Base-by-base conservation (phyloP, 1,140 invertebrate genomes). In the Leptinotarsa defecta region DNA sequence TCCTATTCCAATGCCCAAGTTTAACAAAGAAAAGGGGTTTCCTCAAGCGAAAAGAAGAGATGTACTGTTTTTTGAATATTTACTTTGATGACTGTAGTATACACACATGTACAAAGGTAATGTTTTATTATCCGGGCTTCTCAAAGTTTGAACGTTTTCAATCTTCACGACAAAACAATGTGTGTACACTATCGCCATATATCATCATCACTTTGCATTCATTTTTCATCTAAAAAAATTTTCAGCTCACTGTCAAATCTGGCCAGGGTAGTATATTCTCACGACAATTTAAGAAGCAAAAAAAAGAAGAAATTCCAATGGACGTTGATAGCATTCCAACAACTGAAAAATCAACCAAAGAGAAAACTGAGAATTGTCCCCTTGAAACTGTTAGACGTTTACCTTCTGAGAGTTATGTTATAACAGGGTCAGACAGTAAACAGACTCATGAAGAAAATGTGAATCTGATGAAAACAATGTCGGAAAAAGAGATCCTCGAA, bases 401-500 rank as follows among this genome's bases (percentile, higher is more conserved):
- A 81, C 83, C 75, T 72, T 77, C 13, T 5, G n/a, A 84, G 78
- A 91, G 90, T 82, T 86, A 83, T 65, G 86, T 91, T 62, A n/a
- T 92, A 43, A 83, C 85, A 62, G 88, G 88, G 24, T 72, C 83
- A 17, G 89, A 90, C 78, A 87, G 89, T 27, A 83, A 88, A 68
- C 86, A 88, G 76, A 94, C 96, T 79, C 93, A 96, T 80, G 82
- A 88, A 76, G 91, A 94, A 85, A 97, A 96, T 86, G 22, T 93
- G 1, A 84, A 90, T 80, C 86, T 89, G 74, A 81, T 97, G 2
- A 86, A 86, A 48, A 82, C 88, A 81, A 94, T 97, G 93, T 89
- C 88, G 3, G 83, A 90, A 75, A 88, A 91, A 74, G 92, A 97
- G 82, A 96, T 97, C 77, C 79, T 93, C 20, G 86, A 89, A 69